phyloP scores from a whole-genome alignment of 2,888 invertebrate species.

The Physocephala rufipes region DNA sequence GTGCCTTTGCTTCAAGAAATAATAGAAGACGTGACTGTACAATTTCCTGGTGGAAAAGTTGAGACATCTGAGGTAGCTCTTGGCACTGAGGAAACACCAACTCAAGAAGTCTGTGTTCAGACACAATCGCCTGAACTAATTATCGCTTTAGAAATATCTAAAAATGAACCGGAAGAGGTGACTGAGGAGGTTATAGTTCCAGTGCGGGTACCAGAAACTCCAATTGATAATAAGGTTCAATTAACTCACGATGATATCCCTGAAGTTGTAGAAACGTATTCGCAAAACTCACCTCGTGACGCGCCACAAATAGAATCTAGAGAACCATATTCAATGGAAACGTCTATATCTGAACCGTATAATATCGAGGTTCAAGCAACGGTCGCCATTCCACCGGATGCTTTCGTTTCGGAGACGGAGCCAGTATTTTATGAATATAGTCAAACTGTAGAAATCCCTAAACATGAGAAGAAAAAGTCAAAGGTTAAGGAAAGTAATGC shows the following conservation, averaged over 20 bases:
- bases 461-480: constrained; percentile 58
- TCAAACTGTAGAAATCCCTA: constrained; percentile 58
- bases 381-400: constrained; percentile 69
- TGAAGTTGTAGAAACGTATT: constrained; percentile 51
- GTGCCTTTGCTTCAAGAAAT: constrained; percentile 62
- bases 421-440: constrained; percentile 59
- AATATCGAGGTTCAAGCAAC: constrained; percentile 69
- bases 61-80: constrained; percentile 53
- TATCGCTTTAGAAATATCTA: constrained; percentile 39
- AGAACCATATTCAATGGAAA: constrained; percentile 49
- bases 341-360: constrained; percentile 63
- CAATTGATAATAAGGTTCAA: constrained; percentile 47
- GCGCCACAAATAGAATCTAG: constrained; percentile 24
- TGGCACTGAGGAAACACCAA: constrained; percentile 54
- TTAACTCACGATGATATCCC: constrained; percentile 49
- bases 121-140: constrained; percentile 52
- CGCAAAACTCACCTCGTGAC: constrained; percentile 58
- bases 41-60: constrained; percentile 50
- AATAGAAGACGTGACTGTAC: constrained; percentile 61
- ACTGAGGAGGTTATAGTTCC: constrained; percentile 37
- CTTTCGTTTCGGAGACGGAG: constrained; percentile 63
- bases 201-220: constrained; percentile 44
- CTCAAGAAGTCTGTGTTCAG: constrained; percentile 52
- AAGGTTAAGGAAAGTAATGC: constrained; percentile 58
- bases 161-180: too few species aligned